These are phyloP conservation scores for Protaetia brevitarsis DNA, from an alignment of 1,140 invertebrate genomes.

Conservation along the genomic window DNA sequence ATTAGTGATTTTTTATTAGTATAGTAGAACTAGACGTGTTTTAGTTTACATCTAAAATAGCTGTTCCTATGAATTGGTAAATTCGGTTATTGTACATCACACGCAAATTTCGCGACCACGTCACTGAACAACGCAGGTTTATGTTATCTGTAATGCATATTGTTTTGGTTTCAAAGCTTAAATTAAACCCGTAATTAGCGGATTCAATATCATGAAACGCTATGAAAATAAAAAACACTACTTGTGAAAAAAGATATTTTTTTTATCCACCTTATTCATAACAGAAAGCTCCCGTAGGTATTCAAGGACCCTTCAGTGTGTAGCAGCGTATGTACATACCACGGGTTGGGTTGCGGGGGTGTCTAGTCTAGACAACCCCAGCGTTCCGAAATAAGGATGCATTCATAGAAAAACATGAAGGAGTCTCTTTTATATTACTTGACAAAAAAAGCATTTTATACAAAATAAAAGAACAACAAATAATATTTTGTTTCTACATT, in stretches of 20 bases:
- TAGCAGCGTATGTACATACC: too few relatives aligned
- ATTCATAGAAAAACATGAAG: not conserved
- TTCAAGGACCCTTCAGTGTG: not conserved
- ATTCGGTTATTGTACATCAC: too few relatives aligned
- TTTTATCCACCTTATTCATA: not conserved
- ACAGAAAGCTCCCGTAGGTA: not conserved
- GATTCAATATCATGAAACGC: too few relatives aligned
- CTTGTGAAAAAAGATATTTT: not conserved
- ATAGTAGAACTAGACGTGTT: not conserved
- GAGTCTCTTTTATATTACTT: too few relatives aligned
- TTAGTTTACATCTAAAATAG: slow-evolving; percentile 2
- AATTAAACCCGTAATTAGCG: too few relatives aligned
- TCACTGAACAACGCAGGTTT: too few relatives aligned
- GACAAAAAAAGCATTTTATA: too few relatives aligned
- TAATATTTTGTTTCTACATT: too few relatives aligned
- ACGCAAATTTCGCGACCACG: too few relatives aligned
- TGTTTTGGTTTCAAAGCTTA: too few relatives aligned
- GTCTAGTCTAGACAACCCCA: not conserved
- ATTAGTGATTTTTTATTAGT: not conserved
- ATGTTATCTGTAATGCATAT: too few relatives aligned
- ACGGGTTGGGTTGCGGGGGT: not conserved
- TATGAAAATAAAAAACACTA: not conserved
- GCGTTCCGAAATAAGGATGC: slow-evolving; percentile 26
- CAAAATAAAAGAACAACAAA: too few relatives aligned
- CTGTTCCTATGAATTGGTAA: not conserved